Conservation (phyloP, 1,140 invertebrate genomes). For the Gryllus bimaculatus region DNA sequence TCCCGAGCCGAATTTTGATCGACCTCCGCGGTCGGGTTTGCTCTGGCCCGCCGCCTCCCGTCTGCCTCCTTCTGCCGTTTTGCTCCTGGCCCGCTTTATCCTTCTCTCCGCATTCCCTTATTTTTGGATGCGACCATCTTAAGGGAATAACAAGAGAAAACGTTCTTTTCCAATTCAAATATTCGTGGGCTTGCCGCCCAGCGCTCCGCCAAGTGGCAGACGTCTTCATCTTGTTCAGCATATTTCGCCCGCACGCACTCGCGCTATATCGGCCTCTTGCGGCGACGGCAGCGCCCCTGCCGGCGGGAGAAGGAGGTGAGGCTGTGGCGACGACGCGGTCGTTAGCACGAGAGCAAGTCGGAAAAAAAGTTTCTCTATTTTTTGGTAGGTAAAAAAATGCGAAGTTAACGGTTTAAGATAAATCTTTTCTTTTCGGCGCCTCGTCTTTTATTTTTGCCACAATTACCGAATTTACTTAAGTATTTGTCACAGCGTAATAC, state of each 20-base stretch:
- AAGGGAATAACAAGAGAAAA: slow-evolving; percentile 1
- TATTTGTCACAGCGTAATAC: no score
- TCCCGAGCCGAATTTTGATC: background rate
- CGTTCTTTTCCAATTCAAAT: background rate
- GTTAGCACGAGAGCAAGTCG: no score
- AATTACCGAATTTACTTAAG: no score
- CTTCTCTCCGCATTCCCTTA: background rate
- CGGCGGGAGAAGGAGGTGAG: no score
- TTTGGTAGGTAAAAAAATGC: no score
- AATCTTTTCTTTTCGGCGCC: no score
- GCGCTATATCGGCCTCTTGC: background rate
- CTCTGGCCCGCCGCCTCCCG: no score
- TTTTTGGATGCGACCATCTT: background rate
- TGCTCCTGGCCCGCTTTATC: background rate
- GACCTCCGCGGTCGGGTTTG: background rate
- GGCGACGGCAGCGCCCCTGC: no score
- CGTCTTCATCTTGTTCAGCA: background rate
- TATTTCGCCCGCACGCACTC: background rate
- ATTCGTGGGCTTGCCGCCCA: background rate
- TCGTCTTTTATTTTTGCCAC: no score
- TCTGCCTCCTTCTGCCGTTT: background rate
- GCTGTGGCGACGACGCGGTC: no score
- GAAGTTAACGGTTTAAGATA: no score
- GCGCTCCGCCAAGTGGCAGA: background rate
- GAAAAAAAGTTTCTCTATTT: no score